Percentiles rank a stretch among this genome's conserved stretches.
These are phyloP conservation scores for Stramonita haemastoma DNA, from an alignment of 2,888 invertebrate genomes.

Conservation along the genomic window DNA sequence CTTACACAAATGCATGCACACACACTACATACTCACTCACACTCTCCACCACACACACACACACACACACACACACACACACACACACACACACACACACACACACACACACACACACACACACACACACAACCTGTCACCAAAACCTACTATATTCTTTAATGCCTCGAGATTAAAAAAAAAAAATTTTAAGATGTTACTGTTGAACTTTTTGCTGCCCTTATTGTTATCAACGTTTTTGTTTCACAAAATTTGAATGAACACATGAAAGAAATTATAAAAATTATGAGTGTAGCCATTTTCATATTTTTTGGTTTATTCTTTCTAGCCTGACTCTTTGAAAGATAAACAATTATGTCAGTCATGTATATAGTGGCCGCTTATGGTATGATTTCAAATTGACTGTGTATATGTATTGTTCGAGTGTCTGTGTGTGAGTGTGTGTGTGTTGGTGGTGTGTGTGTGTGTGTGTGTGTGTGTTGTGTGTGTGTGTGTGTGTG, in stretches of 20 bases:
- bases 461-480: background rate
- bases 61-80: background rate
- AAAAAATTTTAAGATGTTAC: no score
- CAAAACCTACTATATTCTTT: background rate
- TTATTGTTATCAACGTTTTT: no score
- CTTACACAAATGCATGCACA: background rate
- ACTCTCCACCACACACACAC: background rate
- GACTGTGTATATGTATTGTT: no score
- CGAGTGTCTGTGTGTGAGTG: background rate
- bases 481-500: constrained; percentile 14
- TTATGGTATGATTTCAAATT: no score
- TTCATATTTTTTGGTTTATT: no score
- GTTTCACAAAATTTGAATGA: no score
- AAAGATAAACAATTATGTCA: no score
- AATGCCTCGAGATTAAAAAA: background rate
- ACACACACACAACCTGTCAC: background rate
- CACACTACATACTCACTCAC: background rate
- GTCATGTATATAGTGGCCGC: no score
- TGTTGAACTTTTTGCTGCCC: no score
- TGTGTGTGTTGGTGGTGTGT: background rate
- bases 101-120: background rate
- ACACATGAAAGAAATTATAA: no score
- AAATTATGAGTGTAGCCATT: no score
- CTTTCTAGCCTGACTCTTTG: no score
- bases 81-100: constrained; percentile 8